Conservation (phyloP, 1,140 invertebrate genomes). For the Drosophila burlai region DNA sequence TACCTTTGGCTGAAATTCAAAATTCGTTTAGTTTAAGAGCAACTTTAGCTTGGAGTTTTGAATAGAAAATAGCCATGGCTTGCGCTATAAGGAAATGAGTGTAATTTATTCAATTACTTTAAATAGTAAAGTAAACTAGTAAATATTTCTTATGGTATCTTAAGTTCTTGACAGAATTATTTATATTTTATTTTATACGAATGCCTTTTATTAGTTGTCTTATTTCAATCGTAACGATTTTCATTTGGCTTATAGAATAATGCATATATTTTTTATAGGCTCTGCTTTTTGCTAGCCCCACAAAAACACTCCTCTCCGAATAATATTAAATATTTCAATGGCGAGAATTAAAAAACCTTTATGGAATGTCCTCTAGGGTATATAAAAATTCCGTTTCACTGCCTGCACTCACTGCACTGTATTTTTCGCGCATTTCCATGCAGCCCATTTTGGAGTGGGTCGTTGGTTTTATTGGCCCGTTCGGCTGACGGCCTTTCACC, state of each 20-base stretch:
- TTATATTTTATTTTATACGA: not conserved
- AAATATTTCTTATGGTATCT: not conserved
- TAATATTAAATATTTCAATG: slow-evolving; percentile 34
- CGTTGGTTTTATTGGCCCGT: slow-evolving; percentile 77
- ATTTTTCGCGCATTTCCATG: slow-evolving; percentile 58
- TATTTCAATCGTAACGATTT: not conserved
- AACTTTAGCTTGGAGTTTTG: not conserved
- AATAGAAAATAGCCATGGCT: slow-evolving; percentile 1
- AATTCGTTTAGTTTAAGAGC: slow-evolving; percentile 2
- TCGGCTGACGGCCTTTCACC: slow-evolving; percentile 1
- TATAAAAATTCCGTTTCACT: slow-evolving; percentile 39
- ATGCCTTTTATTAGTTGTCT: no score
- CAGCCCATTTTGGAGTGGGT: slow-evolving; percentile 66
- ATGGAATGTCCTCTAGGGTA: slow-evolving; percentile 35
- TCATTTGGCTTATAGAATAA: not conserved
- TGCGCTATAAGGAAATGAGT: no score
- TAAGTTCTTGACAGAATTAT: not conserved
- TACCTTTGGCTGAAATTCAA: slow-evolving; percentile 23
- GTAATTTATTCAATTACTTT: no score
- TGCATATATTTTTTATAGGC: not conserved
- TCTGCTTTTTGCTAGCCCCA: not conserved
- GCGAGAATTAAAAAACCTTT: slow-evolving; percentile 29
- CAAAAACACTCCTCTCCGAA: not conserved
- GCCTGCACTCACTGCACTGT: slow-evolving; percentile 7
- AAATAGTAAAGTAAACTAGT: no score